Percentiles rank a stretch among this genome's conserved stretches.
phyloP scores from a whole-genome alignment of 2,797 vertebrate genomes.

The Gadopsis marmoratus region DNA sequence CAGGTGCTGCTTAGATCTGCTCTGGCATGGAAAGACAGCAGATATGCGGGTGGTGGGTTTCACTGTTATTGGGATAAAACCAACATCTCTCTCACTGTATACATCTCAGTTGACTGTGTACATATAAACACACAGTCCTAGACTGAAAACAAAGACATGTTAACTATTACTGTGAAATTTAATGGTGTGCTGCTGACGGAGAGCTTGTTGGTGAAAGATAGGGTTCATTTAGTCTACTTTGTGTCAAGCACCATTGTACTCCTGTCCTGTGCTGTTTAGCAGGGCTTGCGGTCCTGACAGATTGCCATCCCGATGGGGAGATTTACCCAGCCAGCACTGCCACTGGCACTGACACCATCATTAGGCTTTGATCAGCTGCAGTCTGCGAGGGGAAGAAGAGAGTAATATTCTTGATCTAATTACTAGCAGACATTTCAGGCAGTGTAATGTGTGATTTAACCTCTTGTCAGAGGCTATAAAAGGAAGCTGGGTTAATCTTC shows the following conservation, averaged over 20 bases:
- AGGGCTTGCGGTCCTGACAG: slow-evolving; percentile 76
- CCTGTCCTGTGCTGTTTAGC: slow-evolving; percentile 77
- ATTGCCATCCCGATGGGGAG: slow-evolving; percentile 81
- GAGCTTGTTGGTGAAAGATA: slow-evolving; percentile 69
- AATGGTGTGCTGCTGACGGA: slow-evolving; percentile 67
- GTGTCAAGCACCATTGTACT: slow-evolving; percentile 77
- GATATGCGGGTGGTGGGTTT: slow-evolving; percentile 44
- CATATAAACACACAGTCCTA: slow-evolving; percentile 53
- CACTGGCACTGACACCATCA: slow-evolving; percentile 82
- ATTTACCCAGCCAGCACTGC: slow-evolving; percentile 79
- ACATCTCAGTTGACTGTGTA: slow-evolving; percentile 53
- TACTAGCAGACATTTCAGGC: slow-evolving; percentile 86
- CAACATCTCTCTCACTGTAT: slow-evolving; percentile 32
- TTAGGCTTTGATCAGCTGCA: slow-evolving; percentile 86
- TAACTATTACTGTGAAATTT: slow-evolving; percentile 57
- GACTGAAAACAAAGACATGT: slow-evolving; percentile 68
- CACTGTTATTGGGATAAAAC: slow-evolving; percentile 51
- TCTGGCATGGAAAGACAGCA: slow-evolving; percentile 62
- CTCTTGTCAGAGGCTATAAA: slow-evolving; percentile 88
- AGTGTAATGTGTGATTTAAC: slow-evolving; percentile 88
- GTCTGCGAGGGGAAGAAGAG: slow-evolving; percentile 75
- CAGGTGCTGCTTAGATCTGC: slow-evolving; percentile 79
- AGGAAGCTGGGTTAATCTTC: slow-evolving; percentile 89
- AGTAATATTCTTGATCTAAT: slow-evolving; percentile 89
- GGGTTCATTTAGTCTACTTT: slow-evolving; percentile 76